Evolutionary conservation across 2,888 invertebrate species (phyloP), one percentile per base, ranked within the genome.

Genomic region (Coleophora deauratella): DNA sequence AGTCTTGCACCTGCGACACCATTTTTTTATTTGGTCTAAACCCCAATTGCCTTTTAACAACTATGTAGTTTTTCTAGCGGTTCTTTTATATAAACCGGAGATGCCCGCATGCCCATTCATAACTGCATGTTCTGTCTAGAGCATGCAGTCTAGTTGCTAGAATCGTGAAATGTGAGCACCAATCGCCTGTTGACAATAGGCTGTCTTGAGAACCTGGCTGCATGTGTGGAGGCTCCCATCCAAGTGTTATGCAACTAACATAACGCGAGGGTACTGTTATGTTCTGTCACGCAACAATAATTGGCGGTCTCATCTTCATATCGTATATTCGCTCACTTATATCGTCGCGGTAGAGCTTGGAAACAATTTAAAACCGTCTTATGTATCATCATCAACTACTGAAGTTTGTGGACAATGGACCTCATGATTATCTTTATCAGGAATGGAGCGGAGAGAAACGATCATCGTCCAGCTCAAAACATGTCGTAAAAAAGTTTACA

Each of bases 191-290:
- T 21, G 21, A 21, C 21, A 21, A 21, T 21, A 21, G 21, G 21
- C 59, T 51, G 44, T 59, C 62, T 61, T 74, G 77, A 66, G 77
- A 79, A 75, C 75, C 59, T 57, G 57, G 61, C 57, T 62, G 59
- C 67, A 62, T 62, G 64, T 71, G 70, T 62, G 65, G 66, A 68
- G 57, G 57, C 70, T 77, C 78, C 66, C 79, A 78, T 77, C 72
- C 21, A 21, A 71, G 58, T 62, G 66, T 77, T 75, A 76, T 72
- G 63, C 69, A 21, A 4, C 3, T 6, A 21, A 21, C 21, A 21
- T 3, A 21, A 21, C 62, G 59, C 59, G 57, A 67, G 65, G 55
- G 65, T 74, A 76, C 80, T 72, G 79, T 79, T 80, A 73, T 61
- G 67, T 50, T 54, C 58, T 68, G 71, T 62, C 73, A 76, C 72